Conservation (phyloP, 37 sponge, comb jelly and placozoan species). For the Mnemiopsis leidyi region DNA sequence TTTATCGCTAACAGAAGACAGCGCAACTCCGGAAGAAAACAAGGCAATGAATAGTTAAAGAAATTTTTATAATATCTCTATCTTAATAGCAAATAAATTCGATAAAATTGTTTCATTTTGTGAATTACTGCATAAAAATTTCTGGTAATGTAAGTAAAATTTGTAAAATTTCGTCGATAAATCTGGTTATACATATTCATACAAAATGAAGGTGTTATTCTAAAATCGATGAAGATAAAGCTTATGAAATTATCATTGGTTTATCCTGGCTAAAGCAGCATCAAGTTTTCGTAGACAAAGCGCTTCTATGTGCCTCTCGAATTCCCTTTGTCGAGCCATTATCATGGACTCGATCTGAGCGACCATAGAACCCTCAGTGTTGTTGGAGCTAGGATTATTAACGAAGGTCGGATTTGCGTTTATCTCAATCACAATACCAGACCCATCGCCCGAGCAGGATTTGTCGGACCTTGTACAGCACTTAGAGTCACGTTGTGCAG, state of each 20-base stretch:
- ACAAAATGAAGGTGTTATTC: no score
- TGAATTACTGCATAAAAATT: no score
- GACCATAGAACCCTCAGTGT: not conserved
- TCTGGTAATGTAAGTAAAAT: no score
- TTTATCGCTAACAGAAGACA: no score
- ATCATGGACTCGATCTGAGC: not conserved
- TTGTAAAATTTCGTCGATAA: no score
- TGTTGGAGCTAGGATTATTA: not conserved
- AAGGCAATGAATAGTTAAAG: no score
- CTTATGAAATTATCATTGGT: not conserved
- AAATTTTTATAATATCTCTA: no score
- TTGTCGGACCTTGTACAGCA: not conserved
- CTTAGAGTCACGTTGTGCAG: not conserved
- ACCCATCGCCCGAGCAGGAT: not conserved
- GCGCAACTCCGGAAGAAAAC: no score
- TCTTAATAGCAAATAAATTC: no score
- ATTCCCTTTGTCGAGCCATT: not conserved
- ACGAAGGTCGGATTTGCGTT: not conserved
- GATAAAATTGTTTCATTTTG: no score
- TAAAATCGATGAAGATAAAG: no score
- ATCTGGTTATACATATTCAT: no score
- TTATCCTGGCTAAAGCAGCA: not conserved
- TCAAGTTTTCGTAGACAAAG: not conserved
- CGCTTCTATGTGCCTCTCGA: not conserved
- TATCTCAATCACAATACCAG: not conserved